Base-by-base conservation (phyloP, 2,113 vertebrate genomes). In the Setophaga petechia region DNA sequence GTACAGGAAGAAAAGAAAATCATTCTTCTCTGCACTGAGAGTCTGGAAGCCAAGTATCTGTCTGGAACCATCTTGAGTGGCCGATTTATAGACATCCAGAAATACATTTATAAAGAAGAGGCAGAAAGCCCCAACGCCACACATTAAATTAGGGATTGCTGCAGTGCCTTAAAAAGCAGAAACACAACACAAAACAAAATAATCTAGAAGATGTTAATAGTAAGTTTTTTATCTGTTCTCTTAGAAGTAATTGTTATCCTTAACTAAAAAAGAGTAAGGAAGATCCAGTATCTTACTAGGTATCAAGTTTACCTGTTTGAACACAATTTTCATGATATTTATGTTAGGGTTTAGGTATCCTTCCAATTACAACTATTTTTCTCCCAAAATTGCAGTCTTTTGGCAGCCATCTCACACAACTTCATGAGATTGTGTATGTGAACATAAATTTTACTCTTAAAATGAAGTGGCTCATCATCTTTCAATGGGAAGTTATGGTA, bases 1-100 rank as follows among this genome's bases (percentile, higher is more conserved):
- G 74, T 61, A 11, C 58, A 87, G 75, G 69, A 91, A 93, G 90
- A 81, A 89, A 93, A 88, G 67, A 93, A 96, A 89, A 87, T 44
- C 85, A 39, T 89, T 66, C 58, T 84, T 58, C 88, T 84, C 44
- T 85, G 44, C 44, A 28, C 37, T 22, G 21, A 55, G 71, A 54
- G 46, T 46, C 47, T 91, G 46, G 31, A 82, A 57, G 91, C 92
- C 77, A 87, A 62, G 25, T 73, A 93, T 95, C 75, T 85, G 81
- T 89, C 90, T 77, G 92, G 55, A 93, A 55, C 5, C 7, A 52
- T 83, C 63, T 24, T 90, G n/a, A 74, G 30, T 22, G n/a, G 22
- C 46, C 15, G 1, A 79, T 84, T 52, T 87, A 81, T 18, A 79
- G 30, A 61, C 37, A 68, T 58, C 47, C 73, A 87, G 89, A 94